These are phyloP conservation scores for Nymphalis c-album DNA, from an alignment of 2,888 invertebrate species.

Conservation along the genomic window DNA sequence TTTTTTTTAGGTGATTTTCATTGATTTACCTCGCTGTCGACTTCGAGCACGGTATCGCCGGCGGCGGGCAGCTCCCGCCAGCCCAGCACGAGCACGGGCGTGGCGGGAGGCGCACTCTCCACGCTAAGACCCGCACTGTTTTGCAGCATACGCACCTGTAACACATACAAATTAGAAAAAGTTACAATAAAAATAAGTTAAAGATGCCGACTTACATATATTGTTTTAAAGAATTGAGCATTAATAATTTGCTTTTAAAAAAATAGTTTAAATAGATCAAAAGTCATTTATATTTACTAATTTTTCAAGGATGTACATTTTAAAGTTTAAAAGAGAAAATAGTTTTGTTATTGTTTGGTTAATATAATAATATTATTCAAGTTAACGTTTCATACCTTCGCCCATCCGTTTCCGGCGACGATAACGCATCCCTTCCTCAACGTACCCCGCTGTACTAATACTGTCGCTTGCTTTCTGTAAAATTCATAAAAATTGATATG, in stretches of 20 bases:
- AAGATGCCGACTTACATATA: too few species aligned
- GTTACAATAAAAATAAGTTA: too few species aligned
- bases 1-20: neutral
- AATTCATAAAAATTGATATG: neutral
- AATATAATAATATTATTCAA: neutral
- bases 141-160: slow-evolving; percentile 84
- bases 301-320: too few species aligned
- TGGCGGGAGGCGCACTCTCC: slow-evolving; percentile 87
- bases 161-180: too few species aligned
- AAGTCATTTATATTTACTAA: too few species aligned
- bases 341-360: too few species aligned
- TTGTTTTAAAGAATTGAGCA: too few species aligned
- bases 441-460: slow-evolving; percentile 92
- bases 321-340: too few species aligned
- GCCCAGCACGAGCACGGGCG: slow-evolving; percentile 92
- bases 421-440: slow-evolving; percentile 88
- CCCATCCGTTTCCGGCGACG: slow-evolving; percentile 92
- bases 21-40: slow-evolving; percentile 84
- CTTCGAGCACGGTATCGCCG: slow-evolving; percentile 93
- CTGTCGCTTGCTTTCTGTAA: slow-evolving; percentile 89
- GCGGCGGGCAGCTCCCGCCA: slow-evolving; percentile 95
- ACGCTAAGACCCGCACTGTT: slow-evolving; percentile 87
- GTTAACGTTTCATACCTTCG: slow-evolving; percentile 82
- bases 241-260: too few species aligned
- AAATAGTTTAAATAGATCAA: too few species aligned